These are phyloP conservation scores for Lutraria rhynchaena DNA, from an alignment of 1,140 invertebrate species.

Conservation along the genomic window DNA sequence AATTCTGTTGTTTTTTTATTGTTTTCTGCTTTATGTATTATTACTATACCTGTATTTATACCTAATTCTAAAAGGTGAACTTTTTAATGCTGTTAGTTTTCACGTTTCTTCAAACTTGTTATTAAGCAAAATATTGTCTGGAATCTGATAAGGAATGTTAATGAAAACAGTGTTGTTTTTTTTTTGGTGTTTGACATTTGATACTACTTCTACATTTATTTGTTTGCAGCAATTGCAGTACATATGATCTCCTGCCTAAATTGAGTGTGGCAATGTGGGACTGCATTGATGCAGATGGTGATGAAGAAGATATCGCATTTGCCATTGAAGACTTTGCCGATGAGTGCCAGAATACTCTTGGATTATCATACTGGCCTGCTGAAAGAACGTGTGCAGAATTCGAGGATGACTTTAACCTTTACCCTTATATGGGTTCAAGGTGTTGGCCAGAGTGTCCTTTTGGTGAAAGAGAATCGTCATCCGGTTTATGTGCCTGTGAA, in stretches of 20 bases:
- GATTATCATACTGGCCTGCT: constrained; percentile 59
- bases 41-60: too few species aligned
- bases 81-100: too few species aligned
- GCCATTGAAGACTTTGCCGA: constrained; percentile 60
- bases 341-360: constrained; percentile 62
- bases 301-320: constrained; percentile 52
- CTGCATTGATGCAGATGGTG: constrained; percentile 55
- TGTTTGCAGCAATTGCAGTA: constrained; percentile 42
- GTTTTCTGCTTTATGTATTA: too few species aligned
- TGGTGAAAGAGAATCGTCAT: constrained; percentile 4
- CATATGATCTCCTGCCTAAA: constrained; percentile 38
- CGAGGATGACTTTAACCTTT: constrained; percentile 52
- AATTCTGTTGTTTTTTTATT: too few species aligned
- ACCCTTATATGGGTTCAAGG: constrained; percentile 34
- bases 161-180: too few species aligned
- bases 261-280: constrained; percentile 51
- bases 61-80: too few species aligned
- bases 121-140: too few species aligned
- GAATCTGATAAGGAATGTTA: too few species aligned
- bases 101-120: too few species aligned
- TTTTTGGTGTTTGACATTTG: too few species aligned
- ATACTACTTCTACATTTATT: too few species aligned
- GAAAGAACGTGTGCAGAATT: constrained; percentile 62
- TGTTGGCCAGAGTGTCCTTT: constrained; percentile 41
- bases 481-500: constrained; percentile 49